phyloP scores from a whole-genome alignment of 2,888 invertebrate genomes.

The Lasioglossum oenotherae region DNA sequence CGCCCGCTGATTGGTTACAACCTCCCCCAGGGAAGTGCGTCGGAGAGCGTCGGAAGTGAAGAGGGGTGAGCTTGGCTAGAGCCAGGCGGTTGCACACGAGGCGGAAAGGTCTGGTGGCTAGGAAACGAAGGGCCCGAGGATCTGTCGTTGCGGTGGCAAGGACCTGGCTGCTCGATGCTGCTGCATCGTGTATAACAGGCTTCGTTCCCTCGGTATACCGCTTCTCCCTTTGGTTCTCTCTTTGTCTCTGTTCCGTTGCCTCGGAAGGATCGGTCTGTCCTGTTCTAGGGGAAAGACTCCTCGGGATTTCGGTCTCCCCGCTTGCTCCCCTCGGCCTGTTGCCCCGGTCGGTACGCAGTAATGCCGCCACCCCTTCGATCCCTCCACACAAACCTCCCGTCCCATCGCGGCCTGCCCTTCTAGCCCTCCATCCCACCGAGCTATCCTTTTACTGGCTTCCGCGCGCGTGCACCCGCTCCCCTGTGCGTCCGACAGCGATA shows the following conservation, averaged over 20 bases:
- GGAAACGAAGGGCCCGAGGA: background rate
- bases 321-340: conserved; percentile 42
- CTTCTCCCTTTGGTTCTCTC: conserved; percentile 27
- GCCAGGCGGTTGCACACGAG: conserved; percentile 64
- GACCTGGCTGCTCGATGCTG: background rate
- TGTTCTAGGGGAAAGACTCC: conserved; percentile 22
- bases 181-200: conserved; percentile 57
- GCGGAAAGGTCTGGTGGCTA: conserved; percentile 37
- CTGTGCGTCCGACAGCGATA: conserved; percentile 1
- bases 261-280: conserved; percentile 29
- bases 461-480: conserved; percentile 22
- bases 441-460: conserved; percentile 50
- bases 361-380: conserved; percentile 73
- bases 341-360: conserved; percentile 51
- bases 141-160: background rate
- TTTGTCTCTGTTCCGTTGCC: conserved; percentile 23
- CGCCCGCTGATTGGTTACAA: conserved; percentile 71
- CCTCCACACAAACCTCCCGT: conserved; percentile 62
- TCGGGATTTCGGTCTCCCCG: conserved; percentile 59
- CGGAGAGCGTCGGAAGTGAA: conserved; percentile 65
- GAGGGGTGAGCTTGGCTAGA: conserved; percentile 70
- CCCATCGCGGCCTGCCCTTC: conserved; percentile 59
- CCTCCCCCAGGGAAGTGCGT: conserved; percentile 74
- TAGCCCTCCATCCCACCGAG: conserved; percentile 49
- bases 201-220: background rate